Percentiles rank a stretch among this genome's conserved stretches.
Conservation (phyloP, 2,888 invertebrate species). For the Endomychus coccineus region DNA sequence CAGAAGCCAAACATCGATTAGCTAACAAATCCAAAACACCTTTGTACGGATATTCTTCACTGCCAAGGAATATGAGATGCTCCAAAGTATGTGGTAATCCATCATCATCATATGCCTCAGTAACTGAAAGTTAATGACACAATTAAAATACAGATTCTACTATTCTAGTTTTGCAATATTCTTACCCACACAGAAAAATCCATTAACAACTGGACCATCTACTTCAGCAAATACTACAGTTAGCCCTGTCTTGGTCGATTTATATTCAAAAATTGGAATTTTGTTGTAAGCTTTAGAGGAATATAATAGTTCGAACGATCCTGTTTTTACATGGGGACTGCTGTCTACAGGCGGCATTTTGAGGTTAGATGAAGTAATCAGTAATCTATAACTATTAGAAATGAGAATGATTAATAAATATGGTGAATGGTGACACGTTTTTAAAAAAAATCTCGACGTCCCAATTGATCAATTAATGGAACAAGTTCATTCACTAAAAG, state of each 20-base stretch:
- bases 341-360: conserved; percentile 38
- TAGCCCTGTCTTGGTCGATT: conserved; percentile 70
- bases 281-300: conserved; percentile 62
- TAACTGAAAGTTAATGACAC: conserved; percentile 59
- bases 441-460: too few species aligned
- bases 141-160: background rate
- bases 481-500: too few species aligned
- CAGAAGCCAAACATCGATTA: conserved; percentile 82
- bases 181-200: conserved; percentile 79
- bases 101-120: conserved; percentile 86
- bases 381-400: too few species aligned
- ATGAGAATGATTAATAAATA: too few species aligned
- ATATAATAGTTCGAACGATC: conserved; percentile 50
- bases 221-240: conserved; percentile 78
- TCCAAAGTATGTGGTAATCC: conserved; percentile 90
- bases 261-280: conserved; percentile 74
- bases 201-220: conserved; percentile 85
- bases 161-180: conserved; percentile 8
- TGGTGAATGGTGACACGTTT: too few species aligned
- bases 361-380: too few species aligned
- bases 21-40: conserved; percentile 83
- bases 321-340: conserved; percentile 38
- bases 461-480: too few species aligned
- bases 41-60: conserved; percentile 82
- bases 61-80: conserved; percentile 85